Evolutionary conservation across 2,888 invertebrate species (phyloP).

Genomic region (Incurvaria masculella): DNA sequence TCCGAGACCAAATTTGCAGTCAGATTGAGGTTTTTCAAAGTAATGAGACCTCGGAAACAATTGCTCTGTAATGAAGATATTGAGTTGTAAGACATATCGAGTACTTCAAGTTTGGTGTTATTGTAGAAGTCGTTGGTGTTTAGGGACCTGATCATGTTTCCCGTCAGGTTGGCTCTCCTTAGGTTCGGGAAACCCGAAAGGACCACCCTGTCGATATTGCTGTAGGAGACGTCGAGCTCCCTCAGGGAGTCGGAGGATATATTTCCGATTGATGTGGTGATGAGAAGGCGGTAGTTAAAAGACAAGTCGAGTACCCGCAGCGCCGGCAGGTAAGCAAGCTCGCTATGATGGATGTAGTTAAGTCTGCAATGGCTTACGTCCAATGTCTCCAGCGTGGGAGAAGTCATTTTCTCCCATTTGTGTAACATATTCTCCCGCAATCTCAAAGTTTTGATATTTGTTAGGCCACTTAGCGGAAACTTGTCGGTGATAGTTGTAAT

Average conservation of each 20-base stretch:
- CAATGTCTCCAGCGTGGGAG: constrained; percentile 48
- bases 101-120: constrained; percentile 55
- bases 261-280: constrained; percentile 35
- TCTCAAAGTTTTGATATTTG: constrained; percentile 50
- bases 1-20: constrained; percentile 65
- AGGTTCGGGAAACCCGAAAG: constrained; percentile 61
- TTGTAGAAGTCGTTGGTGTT: constrained; percentile 58
- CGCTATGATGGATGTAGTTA: constrained; percentile 43
- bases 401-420: constrained; percentile 45
- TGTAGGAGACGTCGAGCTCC: constrained; percentile 59
- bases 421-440: constrained; percentile 51
- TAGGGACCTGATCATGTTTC: constrained; percentile 61
- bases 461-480: constrained; percentile 47
- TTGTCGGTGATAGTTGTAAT: constrained; percentile 52
- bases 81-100: constrained; percentile 66
- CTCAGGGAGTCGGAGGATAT: constrained; percentile 52
- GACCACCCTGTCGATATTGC: constrained; percentile 59
- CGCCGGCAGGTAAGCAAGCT: constrained; percentile 55
- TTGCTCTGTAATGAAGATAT: constrained; percentile 57
- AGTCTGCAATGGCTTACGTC: constrained; percentile 59
- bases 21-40: constrained; percentile 61
- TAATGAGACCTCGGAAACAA: constrained; percentile 58
- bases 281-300: constrained; percentile 56
- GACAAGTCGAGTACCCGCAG: constrained; percentile 60
- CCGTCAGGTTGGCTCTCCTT: constrained; percentile 54